Evolutionary conservation across 2,113 vertebrate species (phyloP).

Genomic region (Cryptotis parvus): DNA sequence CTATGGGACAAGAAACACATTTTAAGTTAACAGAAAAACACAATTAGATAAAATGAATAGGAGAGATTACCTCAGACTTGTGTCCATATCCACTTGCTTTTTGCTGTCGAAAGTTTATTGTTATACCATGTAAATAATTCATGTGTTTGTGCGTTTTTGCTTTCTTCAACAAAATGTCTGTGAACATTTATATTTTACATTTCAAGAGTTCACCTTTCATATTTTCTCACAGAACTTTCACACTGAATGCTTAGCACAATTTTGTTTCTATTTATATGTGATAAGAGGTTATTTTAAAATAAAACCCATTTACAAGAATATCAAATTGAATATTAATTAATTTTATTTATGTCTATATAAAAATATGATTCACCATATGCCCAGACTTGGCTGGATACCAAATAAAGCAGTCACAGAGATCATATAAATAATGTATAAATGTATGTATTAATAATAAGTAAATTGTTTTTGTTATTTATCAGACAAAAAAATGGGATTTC

Average conservation of each 20-base stretch:
- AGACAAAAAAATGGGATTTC: not conserved
- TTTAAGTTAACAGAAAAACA: not conserved
- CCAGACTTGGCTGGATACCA: not conserved
- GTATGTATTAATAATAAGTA: not conserved
- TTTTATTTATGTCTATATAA: not conserved
- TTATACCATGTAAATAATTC: too few relatives aligned
- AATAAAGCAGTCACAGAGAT: not conserved
- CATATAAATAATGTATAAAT: not conserved
- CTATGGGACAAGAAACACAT: not conserved
- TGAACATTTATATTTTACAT: not conserved
- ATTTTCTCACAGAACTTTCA: not conserved
- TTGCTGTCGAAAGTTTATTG: too few relatives aligned
- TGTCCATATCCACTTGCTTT: too few relatives aligned
- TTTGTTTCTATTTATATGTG: constrained; percentile 23
- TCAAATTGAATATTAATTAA: not conserved
- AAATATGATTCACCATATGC: not conserved
- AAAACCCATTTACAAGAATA: not conserved
- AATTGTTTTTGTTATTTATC: not conserved
- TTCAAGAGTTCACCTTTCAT: not conserved
- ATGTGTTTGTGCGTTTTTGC: not conserved
- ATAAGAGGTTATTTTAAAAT: not conserved
- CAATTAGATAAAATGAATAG: too few relatives aligned
- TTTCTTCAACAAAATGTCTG: not conserved
- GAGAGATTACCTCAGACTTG: too few relatives aligned
- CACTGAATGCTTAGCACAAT: not conserved